Evolutionary conservation across 2,113 vertebrate species (phyloP).

Genomic region (Condylura cristata): DNA sequence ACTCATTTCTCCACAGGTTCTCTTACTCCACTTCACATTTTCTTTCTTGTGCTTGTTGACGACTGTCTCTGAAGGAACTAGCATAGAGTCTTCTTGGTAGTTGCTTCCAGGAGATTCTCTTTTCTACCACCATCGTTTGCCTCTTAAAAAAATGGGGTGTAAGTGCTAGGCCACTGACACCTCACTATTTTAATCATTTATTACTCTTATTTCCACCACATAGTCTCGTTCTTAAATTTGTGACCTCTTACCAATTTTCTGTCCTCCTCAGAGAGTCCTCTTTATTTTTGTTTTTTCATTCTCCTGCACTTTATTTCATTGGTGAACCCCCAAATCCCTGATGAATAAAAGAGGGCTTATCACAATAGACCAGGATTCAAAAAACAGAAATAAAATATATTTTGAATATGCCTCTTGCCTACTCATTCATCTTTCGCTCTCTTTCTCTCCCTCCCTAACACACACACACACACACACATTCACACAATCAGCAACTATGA

Average conservation of each 20-base stretch:
- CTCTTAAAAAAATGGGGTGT: background rate
- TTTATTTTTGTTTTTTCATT: background rate
- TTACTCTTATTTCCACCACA: background rate
- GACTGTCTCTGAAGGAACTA: accelerated
- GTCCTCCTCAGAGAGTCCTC: background rate
- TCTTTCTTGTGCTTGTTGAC: background rate
- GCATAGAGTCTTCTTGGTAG: accelerated
- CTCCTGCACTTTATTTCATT: background rate
- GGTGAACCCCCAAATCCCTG: background rate
- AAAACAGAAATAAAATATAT: background rate
- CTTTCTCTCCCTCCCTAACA: no score
- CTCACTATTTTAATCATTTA: background rate
- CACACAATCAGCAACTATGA: background rate
- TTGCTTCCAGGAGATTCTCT: background rate
- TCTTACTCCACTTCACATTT: background rate
- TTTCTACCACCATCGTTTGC: background rate
- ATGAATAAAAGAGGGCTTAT: background rate
- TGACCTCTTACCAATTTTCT: background rate
- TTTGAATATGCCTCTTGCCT: background rate
- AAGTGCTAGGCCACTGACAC: no score
- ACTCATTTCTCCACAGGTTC: background rate
- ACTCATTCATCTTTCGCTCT: no score
- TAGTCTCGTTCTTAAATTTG: background rate
- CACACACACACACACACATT: no score
- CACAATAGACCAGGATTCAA: background rate